Percentiles rank a stretch among this genome's conserved stretches.
Evolutionary conservation across 2,797 vertebrate species (phyloP).

Genomic region (Sebastes matsubarae): DNA sequence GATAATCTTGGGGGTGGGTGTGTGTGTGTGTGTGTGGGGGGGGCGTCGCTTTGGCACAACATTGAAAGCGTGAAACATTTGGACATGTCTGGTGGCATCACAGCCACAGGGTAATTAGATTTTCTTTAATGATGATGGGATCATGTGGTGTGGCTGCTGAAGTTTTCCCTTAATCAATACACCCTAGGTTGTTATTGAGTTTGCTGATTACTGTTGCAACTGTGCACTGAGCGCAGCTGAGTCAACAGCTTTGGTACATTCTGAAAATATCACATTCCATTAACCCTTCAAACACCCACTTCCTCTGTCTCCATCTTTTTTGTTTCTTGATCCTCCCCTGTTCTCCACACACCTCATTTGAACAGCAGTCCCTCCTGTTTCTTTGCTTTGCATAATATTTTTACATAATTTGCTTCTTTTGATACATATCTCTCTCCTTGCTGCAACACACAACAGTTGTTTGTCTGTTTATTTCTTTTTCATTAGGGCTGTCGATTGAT

Average conservation of each 20-base stretch:
- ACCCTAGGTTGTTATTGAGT: constrained; percentile 30
- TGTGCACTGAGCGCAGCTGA: constrained; percentile 10
- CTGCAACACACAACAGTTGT: background rate
- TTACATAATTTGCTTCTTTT: background rate
- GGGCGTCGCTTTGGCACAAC: background rate
- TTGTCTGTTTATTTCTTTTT: background rate
- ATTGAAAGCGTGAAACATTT: constrained; percentile 31
- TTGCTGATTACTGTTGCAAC: constrained; percentile 40
- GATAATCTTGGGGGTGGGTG: background rate
- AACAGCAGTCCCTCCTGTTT: background rate
- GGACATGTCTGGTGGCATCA: constrained; percentile 49
- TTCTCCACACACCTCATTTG: background rate
- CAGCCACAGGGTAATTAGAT: constrained; percentile 45
- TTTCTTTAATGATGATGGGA: constrained; percentile 56
- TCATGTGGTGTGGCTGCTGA: constrained; percentile 35
- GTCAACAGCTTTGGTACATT: constrained; percentile 21
- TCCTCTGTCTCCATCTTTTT: background rate
- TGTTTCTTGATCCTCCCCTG: background rate
- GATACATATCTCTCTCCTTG: background rate
- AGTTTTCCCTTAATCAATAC: constrained; percentile 44
- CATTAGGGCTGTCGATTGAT: too few relatives aligned
- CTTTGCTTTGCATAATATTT: background rate
- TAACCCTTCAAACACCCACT: background rate
- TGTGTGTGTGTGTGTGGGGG: background rate
- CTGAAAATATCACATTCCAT: background rate